A percentile compares a stretch with the other conserved stretches of the same genome.
Conservation (phyloP, 2,888 invertebrate genomes). For the Nezara viridula region DNA sequence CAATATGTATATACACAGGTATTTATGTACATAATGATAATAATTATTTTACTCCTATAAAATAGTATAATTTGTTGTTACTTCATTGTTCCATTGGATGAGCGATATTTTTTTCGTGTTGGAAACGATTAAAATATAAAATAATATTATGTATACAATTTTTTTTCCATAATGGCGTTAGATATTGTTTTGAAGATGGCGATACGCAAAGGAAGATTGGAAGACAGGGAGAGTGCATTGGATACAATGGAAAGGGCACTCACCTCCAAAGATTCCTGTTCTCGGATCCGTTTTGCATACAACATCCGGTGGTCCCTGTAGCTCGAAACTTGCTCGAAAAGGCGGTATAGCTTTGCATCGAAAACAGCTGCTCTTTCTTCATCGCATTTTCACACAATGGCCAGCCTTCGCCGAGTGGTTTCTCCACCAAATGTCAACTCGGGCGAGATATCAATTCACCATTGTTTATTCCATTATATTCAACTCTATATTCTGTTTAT, state of each 20-base stretch:
- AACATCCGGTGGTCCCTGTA: conserved; percentile 40
- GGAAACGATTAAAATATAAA: too few relatives aligned
- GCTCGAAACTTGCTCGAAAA: conserved; percentile 38
- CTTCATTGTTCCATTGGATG: too few relatives aligned
- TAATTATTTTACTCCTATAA: too few relatives aligned
- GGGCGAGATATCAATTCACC: background rate
- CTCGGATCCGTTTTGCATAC: conserved; percentile 38
- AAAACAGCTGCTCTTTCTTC: conserved; percentile 40
- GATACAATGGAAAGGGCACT: conserved; percentile 7
- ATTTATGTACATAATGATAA: too few relatives aligned
- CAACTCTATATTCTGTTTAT: background rate
- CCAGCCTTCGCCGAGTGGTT: background rate
- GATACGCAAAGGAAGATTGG: background rate
- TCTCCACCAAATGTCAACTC: conserved; percentile 23
- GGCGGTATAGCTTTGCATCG: conserved; percentile 32
- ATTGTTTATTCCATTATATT: background rate
- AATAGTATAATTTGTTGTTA: too few relatives aligned
- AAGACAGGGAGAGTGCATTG: background rate
- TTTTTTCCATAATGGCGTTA: too few relatives aligned
- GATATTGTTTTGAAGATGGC: background rate
- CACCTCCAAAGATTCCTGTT: conserved; percentile 47
- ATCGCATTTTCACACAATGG: conserved; percentile 49
- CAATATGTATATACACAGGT: too few relatives aligned
- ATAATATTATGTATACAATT: too few relatives aligned
- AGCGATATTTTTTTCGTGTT: too few relatives aligned